Evolutionary conservation across 2,113 vertebrate species (phyloP).

Genomic region (Sardina pilchardus): DNA sequence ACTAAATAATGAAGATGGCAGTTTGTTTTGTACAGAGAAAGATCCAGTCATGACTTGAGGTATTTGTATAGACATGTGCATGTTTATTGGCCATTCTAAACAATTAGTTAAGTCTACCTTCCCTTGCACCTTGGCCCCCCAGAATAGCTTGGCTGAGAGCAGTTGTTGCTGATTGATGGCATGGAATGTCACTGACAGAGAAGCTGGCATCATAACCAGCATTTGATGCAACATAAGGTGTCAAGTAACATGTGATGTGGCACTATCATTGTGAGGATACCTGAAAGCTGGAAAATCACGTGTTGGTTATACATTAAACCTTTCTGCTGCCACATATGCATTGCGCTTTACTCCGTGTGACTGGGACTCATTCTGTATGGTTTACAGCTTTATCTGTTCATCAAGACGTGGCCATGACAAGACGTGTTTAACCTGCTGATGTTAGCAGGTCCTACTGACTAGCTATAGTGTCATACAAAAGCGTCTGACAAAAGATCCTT

Average conservation of each 20-base stretch:
- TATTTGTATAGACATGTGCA: not conserved
- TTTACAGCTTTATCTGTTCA: not conserved
- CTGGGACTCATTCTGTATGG: not conserved
- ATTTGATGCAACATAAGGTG: constrained; percentile 61
- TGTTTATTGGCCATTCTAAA: not conserved
- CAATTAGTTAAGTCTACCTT: constrained; percentile 41
- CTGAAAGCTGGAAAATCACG: constrained; percentile 30
- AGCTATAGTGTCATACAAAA: constrained; percentile 47
- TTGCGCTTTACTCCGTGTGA: not conserved
- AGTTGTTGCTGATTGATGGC: constrained; percentile 65
- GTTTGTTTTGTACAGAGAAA: not conserved
- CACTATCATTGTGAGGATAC: constrained; percentile 40
- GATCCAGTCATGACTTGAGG: not conserved
- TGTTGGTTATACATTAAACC: constrained; percentile 20
- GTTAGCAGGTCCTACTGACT: constrained; percentile 32
- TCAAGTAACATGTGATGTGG: constrained; percentile 61
- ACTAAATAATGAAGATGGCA: too few species aligned
- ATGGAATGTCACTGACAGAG: constrained; percentile 59
- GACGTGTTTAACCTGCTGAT: not conserved
- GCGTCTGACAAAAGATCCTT: constrained; percentile 58
- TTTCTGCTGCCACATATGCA: not conserved
- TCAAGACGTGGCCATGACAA: not conserved
- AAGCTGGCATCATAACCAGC: constrained; percentile 58
- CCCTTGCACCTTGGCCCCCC: constrained; percentile 41
- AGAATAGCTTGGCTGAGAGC: constrained; percentile 54